phyloP scores from a whole-genome alignment of 2,797 vertebrate species.

The Crenichthys baileyi region DNA sequence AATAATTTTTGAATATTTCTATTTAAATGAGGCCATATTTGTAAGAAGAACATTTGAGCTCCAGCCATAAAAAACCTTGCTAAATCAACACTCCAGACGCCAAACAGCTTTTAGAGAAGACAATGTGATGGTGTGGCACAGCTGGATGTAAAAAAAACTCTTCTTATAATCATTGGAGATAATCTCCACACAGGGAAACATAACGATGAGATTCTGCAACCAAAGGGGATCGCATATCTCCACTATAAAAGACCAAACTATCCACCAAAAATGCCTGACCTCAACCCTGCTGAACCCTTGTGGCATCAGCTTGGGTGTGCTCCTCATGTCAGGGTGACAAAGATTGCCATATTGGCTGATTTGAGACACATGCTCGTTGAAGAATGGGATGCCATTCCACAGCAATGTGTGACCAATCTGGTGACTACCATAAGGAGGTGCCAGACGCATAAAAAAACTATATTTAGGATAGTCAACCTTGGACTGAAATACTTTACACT shows the following conservation, averaged over 20 bases:
- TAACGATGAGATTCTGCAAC: not conserved
- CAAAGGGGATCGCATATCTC: not conserved
- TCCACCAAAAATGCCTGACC: not conserved
- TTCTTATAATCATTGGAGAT: not conserved
- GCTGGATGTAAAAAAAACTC: not conserved
- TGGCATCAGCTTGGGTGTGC: not conserved
- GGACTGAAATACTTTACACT: too few species aligned
- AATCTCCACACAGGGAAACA: not conserved
- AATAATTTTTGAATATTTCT: not conserved
- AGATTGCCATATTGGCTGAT: not conserved
- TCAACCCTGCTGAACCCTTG: not conserved
- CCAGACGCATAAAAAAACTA: not conserved
- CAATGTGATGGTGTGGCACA: not conserved
- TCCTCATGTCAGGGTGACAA: not conserved
- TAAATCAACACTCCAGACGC: not conserved
- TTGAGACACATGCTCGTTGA: not conserved
- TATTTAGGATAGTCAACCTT: too few species aligned
- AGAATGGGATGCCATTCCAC: not conserved
- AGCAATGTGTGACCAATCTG: not conserved
- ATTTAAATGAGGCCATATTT: not conserved
- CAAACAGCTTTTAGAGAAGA: not conserved
- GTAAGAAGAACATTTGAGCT: not conserved
- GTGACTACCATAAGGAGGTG: not conserved
- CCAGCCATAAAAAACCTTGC: not conserved
- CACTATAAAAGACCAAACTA: not conserved